These are phyloP conservation scores for Sterna hirundo DNA, from an alignment of 2,113 vertebrate species.

Conservation along the genomic window DNA sequence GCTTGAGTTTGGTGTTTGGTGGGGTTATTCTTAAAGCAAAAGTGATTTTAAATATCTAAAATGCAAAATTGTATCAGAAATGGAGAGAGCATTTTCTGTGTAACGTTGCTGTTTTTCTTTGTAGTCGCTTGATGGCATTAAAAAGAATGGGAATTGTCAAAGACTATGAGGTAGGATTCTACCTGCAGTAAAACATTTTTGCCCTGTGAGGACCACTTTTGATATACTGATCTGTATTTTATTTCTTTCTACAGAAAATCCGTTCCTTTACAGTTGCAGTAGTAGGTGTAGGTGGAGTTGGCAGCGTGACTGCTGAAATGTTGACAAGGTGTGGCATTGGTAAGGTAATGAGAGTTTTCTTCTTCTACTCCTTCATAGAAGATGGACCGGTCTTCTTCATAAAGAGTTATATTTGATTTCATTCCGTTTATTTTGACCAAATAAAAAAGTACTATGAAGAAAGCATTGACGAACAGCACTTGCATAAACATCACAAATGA, in stretches of 20 bases:
- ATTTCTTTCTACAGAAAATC: conserved; percentile 85
- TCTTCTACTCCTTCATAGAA: background rate
- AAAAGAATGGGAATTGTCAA: conserved; percentile 98
- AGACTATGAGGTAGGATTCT: conserved; percentile 90
- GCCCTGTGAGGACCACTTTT: background rate
- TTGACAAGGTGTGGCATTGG: conserved; percentile 98
- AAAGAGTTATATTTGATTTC: background rate
- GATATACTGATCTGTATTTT: background rate
- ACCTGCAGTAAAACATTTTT: background rate
- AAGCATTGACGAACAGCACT: background rate
- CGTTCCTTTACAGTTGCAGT: conserved; percentile 89
- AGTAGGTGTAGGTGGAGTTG: conserved; percentile 95
- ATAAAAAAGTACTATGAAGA: background rate
- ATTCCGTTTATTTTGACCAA: background rate
- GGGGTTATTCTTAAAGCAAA: background rate
- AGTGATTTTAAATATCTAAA: background rate
- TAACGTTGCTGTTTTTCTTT: background rate
- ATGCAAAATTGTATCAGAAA: background rate
- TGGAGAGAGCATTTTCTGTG: background rate
- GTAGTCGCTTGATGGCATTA: conserved; percentile 94
- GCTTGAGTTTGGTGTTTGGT: background rate
- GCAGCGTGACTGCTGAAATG: conserved; percentile 99
- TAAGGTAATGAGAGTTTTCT: conserved; percentile 90
- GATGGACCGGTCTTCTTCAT: background rate
- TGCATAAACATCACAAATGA: background rate